Base-by-base conservation (phyloP, 1,140 invertebrate species). In the Drosophila ambigua region DNA sequence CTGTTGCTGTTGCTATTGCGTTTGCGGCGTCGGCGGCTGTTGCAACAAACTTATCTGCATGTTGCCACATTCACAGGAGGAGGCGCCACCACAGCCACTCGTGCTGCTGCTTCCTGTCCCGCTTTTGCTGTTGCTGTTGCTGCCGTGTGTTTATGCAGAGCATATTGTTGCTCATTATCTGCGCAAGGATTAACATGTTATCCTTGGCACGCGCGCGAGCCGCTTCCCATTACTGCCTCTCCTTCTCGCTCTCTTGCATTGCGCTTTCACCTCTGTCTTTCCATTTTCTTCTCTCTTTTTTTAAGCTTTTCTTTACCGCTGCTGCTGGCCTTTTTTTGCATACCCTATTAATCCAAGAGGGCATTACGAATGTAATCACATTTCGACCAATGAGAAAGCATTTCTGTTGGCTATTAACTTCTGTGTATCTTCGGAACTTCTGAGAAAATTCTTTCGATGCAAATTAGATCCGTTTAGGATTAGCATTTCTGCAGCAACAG, bases 151-250 rank as follows among this genome's bases (percentile, higher is more conserved):
- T 87, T 82, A 81, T 78, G 83, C 74, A 87, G 82, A 82, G 82
- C 78, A 72, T 76, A 76, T 87, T 87, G 83, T 81, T 88, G 83
- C 78, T 87, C 78, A 82, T 87, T 88, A 87, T 88, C 83, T 50
- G 75, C 66, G 76, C 78, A 68, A 53, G 74, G 82, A 87, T 87
- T 87, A 87, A 88, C 74, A 76, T 87, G 83, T 87, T 87, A 87
- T 87, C 83, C 82, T 48, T 69, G 51, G 83, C 82, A 87, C 78
- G 82, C 83, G 75, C 75, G 58, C 31, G 31, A 35, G 68, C 24
- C 54, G 73, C 73, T 64, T 73, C 53, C 62, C 66, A 57, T 68
- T 49, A 31, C 46, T 20, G 50, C 9, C 24, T 28, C 35, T 48
- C 24, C 73, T 55, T 49, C 49, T 35, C 23, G 23, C 48, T 0